A percentile compares a stretch with the other conserved stretches of the same genome.
Conservation (phyloP, 2,113 vertebrate species). For the Megaceryle maxima region DNA sequence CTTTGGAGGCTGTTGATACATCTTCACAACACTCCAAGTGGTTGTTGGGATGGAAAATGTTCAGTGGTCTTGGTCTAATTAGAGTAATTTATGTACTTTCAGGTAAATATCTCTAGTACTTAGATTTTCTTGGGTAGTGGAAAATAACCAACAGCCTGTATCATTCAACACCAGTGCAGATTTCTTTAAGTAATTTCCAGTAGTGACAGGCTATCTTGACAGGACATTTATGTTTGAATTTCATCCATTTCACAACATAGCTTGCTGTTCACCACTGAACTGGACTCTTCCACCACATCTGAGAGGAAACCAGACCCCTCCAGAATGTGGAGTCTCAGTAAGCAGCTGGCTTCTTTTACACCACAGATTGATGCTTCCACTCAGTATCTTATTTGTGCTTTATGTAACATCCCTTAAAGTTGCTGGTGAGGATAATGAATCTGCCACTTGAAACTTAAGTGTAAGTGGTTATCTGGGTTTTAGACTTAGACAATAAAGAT, state of each 20-base stretch:
- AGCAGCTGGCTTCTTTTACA: not conserved
- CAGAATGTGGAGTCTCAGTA: not conserved
- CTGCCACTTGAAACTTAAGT: not conserved
- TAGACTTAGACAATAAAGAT: not conserved
- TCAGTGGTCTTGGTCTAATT: not conserved
- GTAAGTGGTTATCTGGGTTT: not conserved
- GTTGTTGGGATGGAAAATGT: not conserved
- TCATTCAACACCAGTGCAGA: not conserved
- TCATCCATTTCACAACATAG: not conserved
- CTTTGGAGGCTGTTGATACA: not conserved
- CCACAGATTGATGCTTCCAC: not conserved
- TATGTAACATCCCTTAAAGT: not conserved
- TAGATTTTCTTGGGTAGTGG: not conserved
- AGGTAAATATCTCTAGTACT: not conserved
- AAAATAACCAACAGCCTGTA: not conserved
- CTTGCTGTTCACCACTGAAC: not conserved
- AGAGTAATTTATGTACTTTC: not conserved
- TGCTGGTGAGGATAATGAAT: not conserved
- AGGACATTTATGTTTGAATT: not conserved
- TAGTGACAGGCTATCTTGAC: not conserved
- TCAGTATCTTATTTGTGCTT: not conserved
- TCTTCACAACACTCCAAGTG: not conserved
- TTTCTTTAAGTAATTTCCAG: not conserved
- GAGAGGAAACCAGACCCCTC: not conserved
- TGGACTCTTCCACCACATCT: not conserved